Conservation (phyloP, 1,140 invertebrate species). For the Saxidomus purpurata region DNA sequence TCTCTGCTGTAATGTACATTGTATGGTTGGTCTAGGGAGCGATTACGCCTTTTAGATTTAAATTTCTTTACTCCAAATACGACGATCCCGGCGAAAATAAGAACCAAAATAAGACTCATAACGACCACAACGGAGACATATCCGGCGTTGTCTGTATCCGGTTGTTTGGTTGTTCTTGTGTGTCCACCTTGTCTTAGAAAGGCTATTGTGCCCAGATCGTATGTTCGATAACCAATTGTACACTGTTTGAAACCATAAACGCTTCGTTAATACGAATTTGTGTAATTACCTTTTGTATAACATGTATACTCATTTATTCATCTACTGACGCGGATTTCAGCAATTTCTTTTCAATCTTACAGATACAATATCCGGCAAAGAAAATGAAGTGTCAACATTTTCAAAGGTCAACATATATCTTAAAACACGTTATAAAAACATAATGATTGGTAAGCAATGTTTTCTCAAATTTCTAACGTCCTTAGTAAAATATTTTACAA, state of each 20-base stretch:
- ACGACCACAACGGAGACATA: not conserved
- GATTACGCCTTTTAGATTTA: not conserved
- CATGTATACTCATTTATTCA: too few relatives aligned
- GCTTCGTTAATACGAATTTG: too few relatives aligned
- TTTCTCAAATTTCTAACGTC: too few relatives aligned
- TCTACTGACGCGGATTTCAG: too few relatives aligned
- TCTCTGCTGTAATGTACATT: slow-evolving; percentile 12
- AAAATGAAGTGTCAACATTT: too few relatives aligned
- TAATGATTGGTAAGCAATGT: too few relatives aligned
- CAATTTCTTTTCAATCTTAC: too few relatives aligned
- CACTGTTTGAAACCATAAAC: not conserved
- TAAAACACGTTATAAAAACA: too few relatives aligned
- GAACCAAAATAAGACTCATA: not conserved
- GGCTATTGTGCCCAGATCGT: slow-evolving; percentile 4
- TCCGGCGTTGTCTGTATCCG: not conserved
- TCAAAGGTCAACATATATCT: too few relatives aligned
- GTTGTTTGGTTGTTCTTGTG: not conserved
- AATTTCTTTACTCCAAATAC: not conserved
- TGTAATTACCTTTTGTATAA: too few relatives aligned
- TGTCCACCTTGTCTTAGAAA: not conserved
- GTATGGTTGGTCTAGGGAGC: not conserved
- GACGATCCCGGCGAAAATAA: not conserved
- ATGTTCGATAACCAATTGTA: not conserved
- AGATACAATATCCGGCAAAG: too few relatives aligned
- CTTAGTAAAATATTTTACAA: too few relatives aligned